Evolutionary conservation across 1,140 invertebrate genomes (phyloP), one percentile per base, ranked within the genome.

Genomic region (Anagrus nilaparvatae): DNA sequence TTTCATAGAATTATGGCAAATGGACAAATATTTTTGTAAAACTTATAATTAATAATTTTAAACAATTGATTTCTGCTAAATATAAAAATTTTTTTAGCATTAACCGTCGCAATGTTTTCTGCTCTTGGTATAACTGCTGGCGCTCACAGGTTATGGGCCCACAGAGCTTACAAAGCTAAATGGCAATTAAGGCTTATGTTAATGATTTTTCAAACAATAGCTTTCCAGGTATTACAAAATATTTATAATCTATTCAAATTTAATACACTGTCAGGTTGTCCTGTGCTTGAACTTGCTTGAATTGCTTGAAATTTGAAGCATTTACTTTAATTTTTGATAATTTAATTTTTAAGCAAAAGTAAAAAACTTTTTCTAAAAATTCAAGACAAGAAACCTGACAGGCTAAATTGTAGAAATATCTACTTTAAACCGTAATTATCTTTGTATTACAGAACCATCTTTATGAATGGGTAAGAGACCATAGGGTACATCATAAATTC

Each of bases 401-500:
- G n/a, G n/a, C n/a, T n/a, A n/a, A n/a, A n/a, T n/a, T n/a, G 24
- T 27, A 27, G 24, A 27, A 27, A 27, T 7, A 27, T 5, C 3
- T 32, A 14, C 2, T 19, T 18, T 9, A 17, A 34, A 23, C 10
- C n/a, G 4, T 2, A 16, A 30, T 36, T 28, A n/a, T n/a, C n/a
- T n/a, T n/a, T n/a, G n/a, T n/a, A n/a, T 40, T 29, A 5, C 45
- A 77, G 67, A 82, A 83, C 58, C 76, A 78, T 44, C 73, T 84
- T 21, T 79, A 76, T 52, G 80, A 83, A 54, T 84, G 82, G 82
- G 81, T 81, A 0, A 71, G 80, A 31, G 89, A 94, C 61, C 91
- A 95, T 59, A 72, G 91, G 46, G 85, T 89, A 1, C 89, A 94
- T 60, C 89, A 93, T 56, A 93, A 93, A 62, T 93, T 82, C 61